Percentiles rank a stretch among this genome's conserved stretches.
phyloP scores from a whole-genome alignment of 1,140 invertebrate genomes.

The Battus philenor region DNA sequence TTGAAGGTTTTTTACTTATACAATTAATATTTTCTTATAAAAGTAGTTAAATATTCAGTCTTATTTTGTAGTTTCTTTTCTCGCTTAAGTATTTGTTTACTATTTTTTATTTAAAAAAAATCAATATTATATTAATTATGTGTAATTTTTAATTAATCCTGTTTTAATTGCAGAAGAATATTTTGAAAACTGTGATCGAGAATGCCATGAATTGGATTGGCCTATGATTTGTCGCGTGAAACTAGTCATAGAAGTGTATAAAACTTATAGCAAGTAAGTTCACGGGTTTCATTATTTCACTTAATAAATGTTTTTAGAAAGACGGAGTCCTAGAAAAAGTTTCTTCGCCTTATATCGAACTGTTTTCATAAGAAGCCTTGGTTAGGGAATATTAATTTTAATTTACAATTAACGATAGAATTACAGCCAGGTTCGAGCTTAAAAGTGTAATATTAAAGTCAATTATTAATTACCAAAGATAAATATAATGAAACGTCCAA shows the following conservation, averaged over 20 bases:
- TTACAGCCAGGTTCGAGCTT: too few relatives aligned
- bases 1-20: neutral
- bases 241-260: slow-evolving; percentile 81
- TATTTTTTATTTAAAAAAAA: slow-evolving; percentile 13
- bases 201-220: slow-evolving; percentile 86
- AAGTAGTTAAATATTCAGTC: too few relatives aligned
- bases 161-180: slow-evolving; percentile 85
- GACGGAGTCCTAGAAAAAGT: too few relatives aligned
- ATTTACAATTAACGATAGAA: too few relatives aligned
- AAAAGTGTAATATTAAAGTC: too few relatives aligned
- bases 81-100: slow-evolving; percentile 1
- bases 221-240: slow-evolving; percentile 88
- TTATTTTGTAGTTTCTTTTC: slow-evolving; percentile 6
- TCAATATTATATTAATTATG: slow-evolving; percentile 9
- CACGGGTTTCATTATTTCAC: neutral
- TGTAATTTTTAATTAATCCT: too few relatives aligned
- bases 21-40: neutral
- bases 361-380: too few relatives aligned
- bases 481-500: too few relatives aligned
- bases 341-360: slow-evolving; percentile 1
- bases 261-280: slow-evolving; percentile 80
- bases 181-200: slow-evolving; percentile 83
- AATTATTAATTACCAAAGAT: too few relatives aligned
- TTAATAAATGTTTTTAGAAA: neutral
- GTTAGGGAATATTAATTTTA: too few relatives aligned